phyloP scores from a whole-genome alignment of 2,888 invertebrate genomes.

The Lomographa bimaculata region DNA sequence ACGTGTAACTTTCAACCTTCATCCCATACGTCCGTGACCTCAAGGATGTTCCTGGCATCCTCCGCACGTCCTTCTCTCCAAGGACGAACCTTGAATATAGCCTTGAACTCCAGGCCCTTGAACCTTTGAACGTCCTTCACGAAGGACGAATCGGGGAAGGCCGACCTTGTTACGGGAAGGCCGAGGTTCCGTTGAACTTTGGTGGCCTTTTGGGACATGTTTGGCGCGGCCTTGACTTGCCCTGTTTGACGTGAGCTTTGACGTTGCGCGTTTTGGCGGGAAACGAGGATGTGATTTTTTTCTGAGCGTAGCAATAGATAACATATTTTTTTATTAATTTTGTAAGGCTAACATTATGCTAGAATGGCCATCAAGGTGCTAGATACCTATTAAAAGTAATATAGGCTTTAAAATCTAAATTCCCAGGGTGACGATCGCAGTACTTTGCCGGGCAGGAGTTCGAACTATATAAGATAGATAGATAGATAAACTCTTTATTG shows the following conservation, averaged over 20 bases:
- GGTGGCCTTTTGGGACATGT: conserved; percentile 9
- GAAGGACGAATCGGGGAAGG: conserved; percentile 9
- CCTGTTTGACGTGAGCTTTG: conserved; percentile 1
- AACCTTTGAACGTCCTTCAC: conserved; percentile 14
- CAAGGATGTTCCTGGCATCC: conserved; percentile 3
- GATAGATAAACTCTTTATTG: too few species aligned
- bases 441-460: too few species aligned
- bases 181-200: conserved; percentile 11
- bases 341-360: too few species aligned
- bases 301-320: too few species aligned
- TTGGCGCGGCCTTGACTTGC: conserved; percentile 1
- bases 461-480: too few species aligned
- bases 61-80: conserved; percentile 1
- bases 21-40: conserved; percentile 9
- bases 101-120: conserved; percentile 12
- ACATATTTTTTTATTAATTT: too few species aligned
- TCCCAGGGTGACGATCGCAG: too few species aligned
- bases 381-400: too few species aligned
- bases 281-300: background rate
- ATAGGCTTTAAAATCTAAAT: too few species aligned
- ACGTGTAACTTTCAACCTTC: conserved; percentile 11
- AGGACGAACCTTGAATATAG: conserved; percentile 3
- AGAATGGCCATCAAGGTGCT: too few species aligned
- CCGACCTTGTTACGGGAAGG: conserved; percentile 7
- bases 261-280: background rate